Evolutionary conservation across 2,797 vertebrate species (phyloP), one percentile per base, ranked within the genome.

Genomic region (Myripristis murdjan): DNA sequence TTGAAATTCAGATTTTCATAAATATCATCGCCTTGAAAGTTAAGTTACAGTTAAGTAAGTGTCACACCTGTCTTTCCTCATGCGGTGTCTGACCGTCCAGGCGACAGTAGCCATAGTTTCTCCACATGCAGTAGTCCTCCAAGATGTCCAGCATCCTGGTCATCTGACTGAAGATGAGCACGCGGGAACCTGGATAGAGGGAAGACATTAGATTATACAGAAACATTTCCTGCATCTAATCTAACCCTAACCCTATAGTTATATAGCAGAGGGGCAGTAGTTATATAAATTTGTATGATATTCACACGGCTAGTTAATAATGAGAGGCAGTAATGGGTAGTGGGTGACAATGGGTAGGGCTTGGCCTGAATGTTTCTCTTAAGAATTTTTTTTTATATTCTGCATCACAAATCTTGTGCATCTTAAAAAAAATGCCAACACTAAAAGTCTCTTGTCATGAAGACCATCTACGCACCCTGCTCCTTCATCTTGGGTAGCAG

Each of bases 51-150:
- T 1, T 3, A 14, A 43, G 12, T 10, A 5, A 43, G 12, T 10
- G 5, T n/a, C 87, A 54, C 77, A 98, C 98, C 94, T 99, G 98
- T 97, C 98, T 95, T 73, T 99, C 98, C 4, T 99, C 98, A 0
- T 99, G 98, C 12, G 98, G 97, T 0, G 98, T 99, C 81, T 99
- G 97, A 10, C 98, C 98, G 82, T 99, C 98, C 88, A 99, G 89
- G 22, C 98, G 95, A 62, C 98, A 99, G 61, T 99, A 99, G 39
- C 95, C 95, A 0, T 97, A 97, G 86, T 98, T 98, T 82, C 96
- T 95, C 98, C 98, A 99, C 98, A 99, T 99, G 78, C 98, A 99
- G 70, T 99, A 99, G 88, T 99, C 98, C 93, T 99, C 98, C 93
- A 99, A 93, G 91, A 99, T 99, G 91, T 99, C 98, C 75, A 99